A percentile compares a stretch with the other conserved stretches of the same genome.
phyloP scores from a whole-genome alignment of 2,888 invertebrate species.

The Papilio protenor region DNA sequence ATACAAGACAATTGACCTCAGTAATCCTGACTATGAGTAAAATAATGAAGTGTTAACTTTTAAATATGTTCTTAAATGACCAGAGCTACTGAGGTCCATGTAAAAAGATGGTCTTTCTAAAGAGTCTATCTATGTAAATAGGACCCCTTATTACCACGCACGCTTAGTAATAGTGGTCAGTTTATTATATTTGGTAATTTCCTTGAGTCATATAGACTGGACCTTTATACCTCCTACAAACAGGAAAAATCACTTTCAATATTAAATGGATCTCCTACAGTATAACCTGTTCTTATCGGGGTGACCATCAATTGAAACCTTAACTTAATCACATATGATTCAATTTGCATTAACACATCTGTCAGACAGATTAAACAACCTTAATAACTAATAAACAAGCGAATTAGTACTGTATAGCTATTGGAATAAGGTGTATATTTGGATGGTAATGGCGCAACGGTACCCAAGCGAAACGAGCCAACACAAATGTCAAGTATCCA shows the following conservation, averaged over 20 bases:
- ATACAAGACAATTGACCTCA: neutral
- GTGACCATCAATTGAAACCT: conserved; percentile 41
- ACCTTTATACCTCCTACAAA: conserved; percentile 23
- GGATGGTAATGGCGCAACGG: conserved; percentile 44
- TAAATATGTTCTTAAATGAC: too few relatives aligned
- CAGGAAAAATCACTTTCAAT: conserved; percentile 50
- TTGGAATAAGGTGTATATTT: conserved; percentile 43
- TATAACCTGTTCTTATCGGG: conserved; percentile 48
- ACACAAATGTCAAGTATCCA: conserved; percentile 59
- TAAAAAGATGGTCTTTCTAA: too few relatives aligned
- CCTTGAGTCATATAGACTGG: conserved; percentile 16
- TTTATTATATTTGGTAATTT: conserved; percentile 1
- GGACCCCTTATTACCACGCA: neutral
- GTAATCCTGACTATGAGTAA: neutral
- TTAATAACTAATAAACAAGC: conserved; percentile 43
- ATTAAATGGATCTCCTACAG: conserved; percentile 46
- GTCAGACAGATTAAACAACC: conserved; percentile 50
- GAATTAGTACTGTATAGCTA: conserved; percentile 24
- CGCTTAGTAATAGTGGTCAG: neutral
- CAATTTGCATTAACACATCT: conserved; percentile 24
- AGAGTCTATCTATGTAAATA: neutral
- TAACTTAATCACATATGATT: conserved; percentile 34
- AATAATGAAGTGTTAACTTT: neutral
- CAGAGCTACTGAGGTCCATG: too few relatives aligned
- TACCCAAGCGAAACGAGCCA: conserved; percentile 55